Conservation (phyloP, 2,888 invertebrate species). For the Drymonia ruficornis region DNA sequence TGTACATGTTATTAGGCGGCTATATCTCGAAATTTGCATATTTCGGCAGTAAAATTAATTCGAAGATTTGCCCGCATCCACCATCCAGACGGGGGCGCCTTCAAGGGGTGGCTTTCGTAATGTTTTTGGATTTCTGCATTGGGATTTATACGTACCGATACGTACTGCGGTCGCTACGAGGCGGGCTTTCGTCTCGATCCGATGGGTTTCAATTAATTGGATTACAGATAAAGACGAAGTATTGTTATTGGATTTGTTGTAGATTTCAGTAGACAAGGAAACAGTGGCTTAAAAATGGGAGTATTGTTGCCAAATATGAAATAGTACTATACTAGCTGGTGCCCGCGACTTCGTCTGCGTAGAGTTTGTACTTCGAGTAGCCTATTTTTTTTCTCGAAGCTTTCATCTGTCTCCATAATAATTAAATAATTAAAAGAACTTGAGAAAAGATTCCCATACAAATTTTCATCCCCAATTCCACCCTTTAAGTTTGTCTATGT, state of each 20-base stretch:
- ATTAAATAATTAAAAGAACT: no score
- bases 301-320: no score
- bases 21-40: constrained; percentile 84
- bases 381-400: no score
- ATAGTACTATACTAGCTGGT: no score
- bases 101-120: constrained; percentile 55
- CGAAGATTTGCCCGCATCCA: constrained; percentile 84
- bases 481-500: no score
- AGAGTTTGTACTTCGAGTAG: no score
- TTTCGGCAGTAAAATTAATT: constrained; percentile 85
- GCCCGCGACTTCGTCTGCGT: no score
- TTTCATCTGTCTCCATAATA: no score
- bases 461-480: no score
- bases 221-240: constrained; percentile 21
- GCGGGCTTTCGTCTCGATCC: constrained; percentile 33
- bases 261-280: background rate
- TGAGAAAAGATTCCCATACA: no score
- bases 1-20: constrained; percentile 84
- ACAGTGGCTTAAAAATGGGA: no score
- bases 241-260: constrained; percentile 29
- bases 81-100: constrained; percentile 62
- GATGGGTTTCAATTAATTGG: constrained; percentile 51
- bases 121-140: constrained; percentile 80
- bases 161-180: constrained; percentile 50
- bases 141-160: constrained; percentile 66